phyloP scores from a whole-genome alignment of 2,113 vertebrate species.

The Recurvirostra avosetta region DNA sequence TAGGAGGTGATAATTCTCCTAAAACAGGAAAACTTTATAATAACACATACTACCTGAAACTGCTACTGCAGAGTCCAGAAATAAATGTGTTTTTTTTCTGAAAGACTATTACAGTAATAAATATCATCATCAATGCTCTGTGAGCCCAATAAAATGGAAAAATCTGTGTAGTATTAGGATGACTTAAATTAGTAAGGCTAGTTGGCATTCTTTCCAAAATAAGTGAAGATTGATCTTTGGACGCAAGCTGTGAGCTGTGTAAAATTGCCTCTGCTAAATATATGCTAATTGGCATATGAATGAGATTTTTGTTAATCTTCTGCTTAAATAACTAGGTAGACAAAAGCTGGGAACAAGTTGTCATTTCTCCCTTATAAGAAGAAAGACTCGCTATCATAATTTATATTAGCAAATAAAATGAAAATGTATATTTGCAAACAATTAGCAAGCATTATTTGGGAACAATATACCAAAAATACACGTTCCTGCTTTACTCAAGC shows the following conservation, averaged over 20 bases:
- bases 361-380: neutral
- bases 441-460: neutral
- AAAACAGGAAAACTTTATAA: neutral
- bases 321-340: neutral
- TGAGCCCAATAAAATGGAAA: neutral
- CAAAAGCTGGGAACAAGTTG: neutral
- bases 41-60: neutral
- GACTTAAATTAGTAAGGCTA: neutral
- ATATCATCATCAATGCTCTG: neutral
- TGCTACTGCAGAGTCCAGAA: neutral
- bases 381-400: neutral
- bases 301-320: slow-evolving; percentile 5
- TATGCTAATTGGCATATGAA: neutral
- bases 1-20: neutral
- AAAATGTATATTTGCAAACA: neutral
- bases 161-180: neutral
- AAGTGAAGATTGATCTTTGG: slow-evolving; percentile 6
- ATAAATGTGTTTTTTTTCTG: neutral
- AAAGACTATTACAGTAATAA: neutral
- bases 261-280: slow-evolving; percentile 25
- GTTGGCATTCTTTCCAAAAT: neutral
- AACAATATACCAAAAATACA: neutral
- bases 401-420: neutral
- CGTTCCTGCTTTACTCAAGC: neutral
- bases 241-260: slow-evolving; percentile 9